Percentiles rank a stretch among this genome's conserved stretches.
Evolutionary conservation across 2,113 vertebrate genomes (phyloP).

Genomic region (Poeciliopsis retropinna): DNA sequence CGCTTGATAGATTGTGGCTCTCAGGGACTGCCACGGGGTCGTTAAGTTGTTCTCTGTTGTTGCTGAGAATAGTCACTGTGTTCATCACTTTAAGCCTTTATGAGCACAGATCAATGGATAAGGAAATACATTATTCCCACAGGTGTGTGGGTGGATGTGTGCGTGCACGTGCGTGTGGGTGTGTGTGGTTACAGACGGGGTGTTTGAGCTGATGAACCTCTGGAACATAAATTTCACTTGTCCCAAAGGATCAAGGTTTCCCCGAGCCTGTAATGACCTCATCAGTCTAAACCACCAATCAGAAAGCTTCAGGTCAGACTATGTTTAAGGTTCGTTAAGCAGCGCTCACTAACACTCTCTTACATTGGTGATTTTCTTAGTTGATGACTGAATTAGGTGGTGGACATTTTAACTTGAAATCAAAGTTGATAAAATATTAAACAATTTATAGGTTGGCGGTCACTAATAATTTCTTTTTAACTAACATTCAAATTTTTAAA

Average conservation of each 20-base stretch:
- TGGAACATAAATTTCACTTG: constrained; percentile 45
- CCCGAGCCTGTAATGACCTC: constrained; percentile 37
- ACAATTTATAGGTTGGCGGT: too few relatives aligned
- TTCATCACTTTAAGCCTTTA: constrained; percentile 58
- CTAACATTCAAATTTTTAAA: too few relatives aligned
- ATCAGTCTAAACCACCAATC: constrained; percentile 45
- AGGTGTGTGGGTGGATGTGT: constrained; percentile 34
- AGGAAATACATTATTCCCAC: constrained; percentile 53
- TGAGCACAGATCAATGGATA: constrained; percentile 61
- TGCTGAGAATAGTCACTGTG: constrained; percentile 46
- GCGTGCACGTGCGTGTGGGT: background rate
- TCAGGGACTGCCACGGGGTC: constrained; percentile 36
- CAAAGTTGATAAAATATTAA: too few relatives aligned
- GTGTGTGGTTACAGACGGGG: background rate
- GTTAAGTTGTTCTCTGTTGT: constrained; percentile 57
- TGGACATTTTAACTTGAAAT: too few relatives aligned
- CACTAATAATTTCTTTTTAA: too few relatives aligned
- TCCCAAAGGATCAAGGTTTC: constrained; percentile 56
- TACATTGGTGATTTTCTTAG: background rate
- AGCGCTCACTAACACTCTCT: constrained; percentile 4
- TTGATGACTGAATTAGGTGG: background rate
- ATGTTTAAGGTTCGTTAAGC: constrained; percentile 39
- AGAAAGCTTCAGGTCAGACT: constrained; percentile 10
- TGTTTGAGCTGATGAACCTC: constrained; percentile 25
- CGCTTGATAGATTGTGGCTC: constrained; percentile 36